Conservation (phyloP, 2,888 invertebrate species). For the Aspidapion aeneum region DNA sequence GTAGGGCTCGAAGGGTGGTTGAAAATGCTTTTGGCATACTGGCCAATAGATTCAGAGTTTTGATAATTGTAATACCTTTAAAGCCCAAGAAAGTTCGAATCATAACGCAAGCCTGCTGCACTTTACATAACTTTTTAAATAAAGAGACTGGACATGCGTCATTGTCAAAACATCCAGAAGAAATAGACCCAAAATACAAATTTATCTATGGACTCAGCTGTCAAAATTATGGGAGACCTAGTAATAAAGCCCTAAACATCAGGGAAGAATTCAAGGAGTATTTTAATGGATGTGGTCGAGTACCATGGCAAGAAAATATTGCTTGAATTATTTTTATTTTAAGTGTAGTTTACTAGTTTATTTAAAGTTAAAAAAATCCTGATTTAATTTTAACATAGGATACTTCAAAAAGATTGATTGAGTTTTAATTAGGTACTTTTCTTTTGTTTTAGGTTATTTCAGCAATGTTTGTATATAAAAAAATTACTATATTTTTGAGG, state of each 20-base stretch:
- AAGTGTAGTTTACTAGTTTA: too few relatives aligned
- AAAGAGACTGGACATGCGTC: not conserved
- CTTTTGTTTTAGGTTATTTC: too few relatives aligned
- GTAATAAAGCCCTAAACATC: not conserved
- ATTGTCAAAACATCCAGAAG: too few relatives aligned
- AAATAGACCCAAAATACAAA: not conserved
- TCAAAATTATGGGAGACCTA: not conserved
- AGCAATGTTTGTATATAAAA: too few relatives aligned
- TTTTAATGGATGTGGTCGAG: not conserved
- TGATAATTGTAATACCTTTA: conserved; percentile 21
- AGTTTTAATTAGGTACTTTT: too few relatives aligned
- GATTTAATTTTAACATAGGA: too few relatives aligned
- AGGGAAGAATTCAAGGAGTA: not conserved
- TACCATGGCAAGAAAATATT: not conserved
- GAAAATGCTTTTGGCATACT: too few relatives aligned
- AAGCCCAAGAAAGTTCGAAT: conserved; percentile 17
- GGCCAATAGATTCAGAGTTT: conserved; percentile 22
- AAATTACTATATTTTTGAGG: too few relatives aligned
- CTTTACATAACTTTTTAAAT: conserved; percentile 18
- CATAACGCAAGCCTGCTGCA: conserved; percentile 19
- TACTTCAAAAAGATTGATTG: too few relatives aligned
- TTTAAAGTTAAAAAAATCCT: too few relatives aligned
- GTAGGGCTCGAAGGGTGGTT: too few relatives aligned
- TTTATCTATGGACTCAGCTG: not conserved
- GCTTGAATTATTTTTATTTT: too few relatives aligned